Percentiles rank a stretch among this genome's conserved stretches.
Conservation (phyloP, 2,113 vertebrate species). For the Takifugu bimaculatus region DNA sequence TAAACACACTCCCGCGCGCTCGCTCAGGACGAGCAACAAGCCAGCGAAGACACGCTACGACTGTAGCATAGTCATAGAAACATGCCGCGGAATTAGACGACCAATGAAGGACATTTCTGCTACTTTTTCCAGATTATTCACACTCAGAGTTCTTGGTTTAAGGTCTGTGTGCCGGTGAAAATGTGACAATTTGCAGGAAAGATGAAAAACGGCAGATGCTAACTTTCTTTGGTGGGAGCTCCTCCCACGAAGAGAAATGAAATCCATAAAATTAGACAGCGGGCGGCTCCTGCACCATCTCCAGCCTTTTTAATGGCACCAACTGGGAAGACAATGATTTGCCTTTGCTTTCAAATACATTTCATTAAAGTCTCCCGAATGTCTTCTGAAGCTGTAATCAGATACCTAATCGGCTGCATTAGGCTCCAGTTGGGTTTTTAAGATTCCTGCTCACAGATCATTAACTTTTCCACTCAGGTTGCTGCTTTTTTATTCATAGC, state of each 20-base stretch:
- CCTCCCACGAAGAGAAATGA: not conserved
- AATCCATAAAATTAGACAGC: not conserved
- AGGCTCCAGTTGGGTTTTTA: constrained; percentile 31
- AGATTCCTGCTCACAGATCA: constrained; percentile 34
- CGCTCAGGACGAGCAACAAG: too few species aligned
- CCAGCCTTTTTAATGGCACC: constrained; percentile 8
- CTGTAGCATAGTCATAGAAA: too few species aligned
- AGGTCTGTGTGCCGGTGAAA: too few species aligned
- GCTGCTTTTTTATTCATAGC: constrained; percentile 21
- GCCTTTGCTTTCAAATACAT: constrained; percentile 15
- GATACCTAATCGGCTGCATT: constrained; percentile 25
- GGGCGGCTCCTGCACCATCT: not conserved
- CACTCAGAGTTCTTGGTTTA: too few species aligned
- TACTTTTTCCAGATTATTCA: too few species aligned
- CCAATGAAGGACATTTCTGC: too few species aligned
- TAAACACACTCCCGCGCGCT: too few species aligned
- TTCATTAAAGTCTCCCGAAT: constrained; percentile 19
- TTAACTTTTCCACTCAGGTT: constrained; percentile 31
- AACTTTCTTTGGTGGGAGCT: not conserved
- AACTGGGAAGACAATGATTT: constrained; percentile 23
- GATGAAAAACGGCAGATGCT: constrained; percentile 6
- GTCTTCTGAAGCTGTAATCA: constrained; percentile 41
- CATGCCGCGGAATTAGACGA: too few species aligned
- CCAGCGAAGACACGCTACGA: too few species aligned
- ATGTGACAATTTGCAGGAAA: not conserved